Percentiles rank a stretch among this genome's conserved stretches.
phyloP scores from a whole-genome alignment of 1,140 invertebrate species.

The Bicyclus anynana region DNA sequence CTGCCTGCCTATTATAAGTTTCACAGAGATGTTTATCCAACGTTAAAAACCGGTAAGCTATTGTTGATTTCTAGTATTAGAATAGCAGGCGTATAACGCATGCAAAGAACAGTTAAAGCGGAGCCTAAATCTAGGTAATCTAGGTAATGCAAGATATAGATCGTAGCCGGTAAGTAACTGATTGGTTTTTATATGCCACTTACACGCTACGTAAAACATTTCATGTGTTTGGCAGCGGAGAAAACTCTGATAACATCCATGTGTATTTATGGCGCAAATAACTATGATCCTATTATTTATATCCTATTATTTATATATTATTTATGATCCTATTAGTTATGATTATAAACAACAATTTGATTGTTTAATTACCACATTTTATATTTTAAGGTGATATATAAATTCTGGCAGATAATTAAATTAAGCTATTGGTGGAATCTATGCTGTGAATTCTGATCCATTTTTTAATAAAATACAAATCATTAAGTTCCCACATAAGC shows the following conservation, averaged over 20 bases:
- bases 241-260: background rate
- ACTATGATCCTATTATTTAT: no score
- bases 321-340: no score
- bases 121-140: conserved; percentile 14
- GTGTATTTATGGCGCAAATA: background rate
- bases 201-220: background rate
- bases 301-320: no score
- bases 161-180: background rate
- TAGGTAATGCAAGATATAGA: no score
- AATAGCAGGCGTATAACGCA: background rate
- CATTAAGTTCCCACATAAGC: no score
- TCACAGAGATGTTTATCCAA: conserved; percentile 58
- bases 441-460: no score
- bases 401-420: no score
- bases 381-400: no score
- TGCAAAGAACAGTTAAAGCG: conserved; percentile 46
- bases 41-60: conserved; percentile 38
- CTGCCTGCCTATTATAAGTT: conserved; percentile 46
- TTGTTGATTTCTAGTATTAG: background rate
- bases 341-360: no score
- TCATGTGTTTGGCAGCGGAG: background rate
- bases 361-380: no score
- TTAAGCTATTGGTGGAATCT: no score
- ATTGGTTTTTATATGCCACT: background rate
- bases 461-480: no score